phyloP scores from a whole-genome alignment of 2,797 vertebrate genomes.

The Karalla daura region DNA sequence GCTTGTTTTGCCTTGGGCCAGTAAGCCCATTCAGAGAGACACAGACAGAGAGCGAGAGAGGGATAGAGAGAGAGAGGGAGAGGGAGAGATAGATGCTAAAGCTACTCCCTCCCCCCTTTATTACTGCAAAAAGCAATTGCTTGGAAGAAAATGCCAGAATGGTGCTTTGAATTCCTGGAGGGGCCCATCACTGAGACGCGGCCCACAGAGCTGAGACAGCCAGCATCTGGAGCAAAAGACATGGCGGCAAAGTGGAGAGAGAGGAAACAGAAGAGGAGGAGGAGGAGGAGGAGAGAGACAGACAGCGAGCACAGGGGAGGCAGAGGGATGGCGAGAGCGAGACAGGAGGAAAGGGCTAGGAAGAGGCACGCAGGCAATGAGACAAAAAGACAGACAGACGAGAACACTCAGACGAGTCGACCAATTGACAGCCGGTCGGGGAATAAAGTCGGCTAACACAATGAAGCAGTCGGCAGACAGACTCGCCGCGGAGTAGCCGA shows the following conservation, averaged over 20 bases:
- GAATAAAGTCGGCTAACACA: constrained; percentile 80
- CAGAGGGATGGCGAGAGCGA: constrained; percentile 28
- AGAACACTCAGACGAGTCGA: constrained; percentile 71
- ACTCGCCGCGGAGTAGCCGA: constrained; percentile 64
- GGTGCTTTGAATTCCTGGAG: constrained; percentile 83
- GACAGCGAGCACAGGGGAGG: constrained; percentile 12
- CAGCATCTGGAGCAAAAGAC: constrained; percentile 80
- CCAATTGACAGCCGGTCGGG: constrained; percentile 72
- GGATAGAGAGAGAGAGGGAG: no score
- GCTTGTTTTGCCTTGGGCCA: constrained; percentile 77
- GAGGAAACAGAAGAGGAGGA: constrained; percentile 6
- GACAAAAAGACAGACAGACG: constrained; percentile 79
- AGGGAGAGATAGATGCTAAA: no score
- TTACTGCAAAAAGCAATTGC: constrained; percentile 83
- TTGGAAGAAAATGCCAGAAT: constrained; percentile 82
- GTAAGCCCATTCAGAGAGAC: constrained; percentile 77
- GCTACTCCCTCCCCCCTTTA: constrained; percentile 78
- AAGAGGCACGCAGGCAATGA: constrained; percentile 56
- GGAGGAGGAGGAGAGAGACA: constrained; percentile 7
- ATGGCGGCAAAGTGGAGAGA: constrained; percentile 63
- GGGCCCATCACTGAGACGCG: constrained; percentile 79
- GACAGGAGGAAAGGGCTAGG: constrained; percentile 21
- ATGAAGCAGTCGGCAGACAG: constrained; percentile 77
- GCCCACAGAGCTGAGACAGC: constrained; percentile 79
- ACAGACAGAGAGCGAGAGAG: no score